Percentiles rank a stretch among this genome's conserved stretches.
Evolutionary conservation across 2,888 invertebrate genomes (phyloP).

Genomic region (Agrypnus murinus): DNA sequence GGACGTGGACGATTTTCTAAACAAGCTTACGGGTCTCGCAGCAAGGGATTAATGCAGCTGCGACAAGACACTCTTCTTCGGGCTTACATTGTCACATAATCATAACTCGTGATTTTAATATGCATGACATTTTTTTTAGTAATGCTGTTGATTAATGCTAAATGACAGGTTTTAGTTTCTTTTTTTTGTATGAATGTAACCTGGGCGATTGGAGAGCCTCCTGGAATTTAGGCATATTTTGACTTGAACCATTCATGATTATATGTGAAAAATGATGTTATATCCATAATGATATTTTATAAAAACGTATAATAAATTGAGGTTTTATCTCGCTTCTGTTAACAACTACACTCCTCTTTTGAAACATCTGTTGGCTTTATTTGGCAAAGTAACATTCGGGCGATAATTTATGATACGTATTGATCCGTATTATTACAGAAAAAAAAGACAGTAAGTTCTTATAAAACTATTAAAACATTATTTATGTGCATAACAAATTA

Average conservation of each 20-base stretch:
- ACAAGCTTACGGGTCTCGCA: conserved; percentile 63
- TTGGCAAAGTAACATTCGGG: too few species aligned
- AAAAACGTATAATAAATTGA: conserved; percentile 39
- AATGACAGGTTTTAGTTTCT: conserved; percentile 61
- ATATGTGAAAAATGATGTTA: conserved; percentile 50
- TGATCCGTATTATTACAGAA: too few species aligned
- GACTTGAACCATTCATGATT: conserved; percentile 53
- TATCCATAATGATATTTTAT: conserved; percentile 45
- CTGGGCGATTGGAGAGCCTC: conserved; percentile 59
- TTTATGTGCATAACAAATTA: too few species aligned
- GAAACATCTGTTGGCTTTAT: background rate
- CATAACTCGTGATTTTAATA: conserved; percentile 70
- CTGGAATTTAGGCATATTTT: conserved; percentile 59
- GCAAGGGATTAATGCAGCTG: conserved; percentile 67
- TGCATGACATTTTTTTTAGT: conserved; percentile 64
- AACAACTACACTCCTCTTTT: conserved; percentile 31
- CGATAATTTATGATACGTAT: too few species aligned
- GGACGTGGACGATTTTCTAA: conserved; percentile 48
- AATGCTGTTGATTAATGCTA: conserved; percentile 66
- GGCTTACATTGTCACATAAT: conserved; percentile 70
- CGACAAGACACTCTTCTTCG: conserved; percentile 65
- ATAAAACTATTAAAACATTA: too few species aligned
- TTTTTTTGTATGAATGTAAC: conserved; percentile 52
- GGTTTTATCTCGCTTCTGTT: conserved; percentile 38
- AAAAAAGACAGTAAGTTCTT: too few species aligned